phyloP scores from a whole-genome alignment of 2,888 invertebrate species.

The Agrotis exclamationis region DNA sequence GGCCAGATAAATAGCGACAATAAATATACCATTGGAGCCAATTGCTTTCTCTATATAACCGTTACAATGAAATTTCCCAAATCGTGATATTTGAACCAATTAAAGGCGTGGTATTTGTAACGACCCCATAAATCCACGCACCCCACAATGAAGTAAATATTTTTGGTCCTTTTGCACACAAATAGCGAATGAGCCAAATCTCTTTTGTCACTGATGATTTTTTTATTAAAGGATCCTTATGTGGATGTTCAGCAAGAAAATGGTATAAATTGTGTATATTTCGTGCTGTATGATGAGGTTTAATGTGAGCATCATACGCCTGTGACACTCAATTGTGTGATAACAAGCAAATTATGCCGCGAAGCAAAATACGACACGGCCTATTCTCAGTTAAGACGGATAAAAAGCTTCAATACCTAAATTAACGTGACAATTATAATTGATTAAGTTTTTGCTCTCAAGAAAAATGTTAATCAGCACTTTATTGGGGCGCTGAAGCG shows the following conservation, averaged over 20 bases:
- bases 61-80: constrained; percentile 66
- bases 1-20: constrained; percentile 80
- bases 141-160: constrained; percentile 41
- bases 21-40: constrained; percentile 80
- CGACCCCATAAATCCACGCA: constrained; percentile 53
- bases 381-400: constrained; percentile 12
- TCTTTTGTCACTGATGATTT: constrained; percentile 33
- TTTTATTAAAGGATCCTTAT: constrained; percentile 19
- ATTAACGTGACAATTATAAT: constrained; percentile 58
- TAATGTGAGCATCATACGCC: constrained; percentile 1
- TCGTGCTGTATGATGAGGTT: background rate
- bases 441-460: constrained; percentile 51
- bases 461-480: constrained; percentile 59
- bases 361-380: background rate
- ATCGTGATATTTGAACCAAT: constrained; percentile 67
- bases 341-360: constrained; percentile 11
- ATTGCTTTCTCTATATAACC: constrained; percentile 78
- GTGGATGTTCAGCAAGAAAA: background rate
- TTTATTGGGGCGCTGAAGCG: constrained; percentile 56
- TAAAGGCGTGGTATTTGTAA: constrained; percentile 63
- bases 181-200: constrained; percentile 44
- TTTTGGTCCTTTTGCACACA: constrained; percentile 45
- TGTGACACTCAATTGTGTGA: constrained; percentile 22
- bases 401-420: constrained; percentile 51
- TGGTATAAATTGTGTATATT: background rate